Base-by-base conservation (phyloP, 2,113 vertebrate genomes). In the Xyrauchen texanus region DNA sequence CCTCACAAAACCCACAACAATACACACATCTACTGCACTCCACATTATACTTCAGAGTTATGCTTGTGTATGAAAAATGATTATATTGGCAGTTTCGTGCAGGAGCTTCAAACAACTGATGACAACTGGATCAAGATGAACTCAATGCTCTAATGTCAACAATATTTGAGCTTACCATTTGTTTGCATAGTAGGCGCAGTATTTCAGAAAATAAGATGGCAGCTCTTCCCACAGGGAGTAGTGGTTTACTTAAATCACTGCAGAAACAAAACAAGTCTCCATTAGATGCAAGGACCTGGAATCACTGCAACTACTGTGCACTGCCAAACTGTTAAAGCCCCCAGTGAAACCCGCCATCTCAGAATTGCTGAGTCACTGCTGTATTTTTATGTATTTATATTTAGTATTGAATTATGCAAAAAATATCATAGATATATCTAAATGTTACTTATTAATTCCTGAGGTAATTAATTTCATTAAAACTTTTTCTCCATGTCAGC, bases 111-210 rank as follows among this genome's bases (percentile, higher is more conserved):
- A 47, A 8, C 8, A 9, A 9, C n/a, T 21, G 57, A 75, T 55
- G 21, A 16, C 42, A 16, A 77, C 57, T 5, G 12, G n/a, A 53
- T 77, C 34, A 62, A 63, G 8, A 72, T 52, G 46, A 71, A 21
- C 15, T 45, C 42, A 34, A 34, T 3, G 15, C 21, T 34, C 21
- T 34, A 34, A 34, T 10, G 52, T 72, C 53, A 45, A 72, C 42
- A 46, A 49, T 61, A 60, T 15, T 74, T 74, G 6, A 63, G 44
- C 95, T 94, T 85, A 99, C 98, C 98, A 97, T 98, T 94, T 98
- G 97, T 95, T 97, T 99, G 97, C 98, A 99, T 97, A 99, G 96
- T 95, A 98, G 95, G 95, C 97, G 96, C 94, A 99, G 91, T 92
- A 99, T 96, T 96, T 99, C 95, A 91, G 96, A 96, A 88, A 99